Base-by-base conservation (phyloP, 2,888 invertebrate genomes). In the Thymelicus acteon region DNA sequence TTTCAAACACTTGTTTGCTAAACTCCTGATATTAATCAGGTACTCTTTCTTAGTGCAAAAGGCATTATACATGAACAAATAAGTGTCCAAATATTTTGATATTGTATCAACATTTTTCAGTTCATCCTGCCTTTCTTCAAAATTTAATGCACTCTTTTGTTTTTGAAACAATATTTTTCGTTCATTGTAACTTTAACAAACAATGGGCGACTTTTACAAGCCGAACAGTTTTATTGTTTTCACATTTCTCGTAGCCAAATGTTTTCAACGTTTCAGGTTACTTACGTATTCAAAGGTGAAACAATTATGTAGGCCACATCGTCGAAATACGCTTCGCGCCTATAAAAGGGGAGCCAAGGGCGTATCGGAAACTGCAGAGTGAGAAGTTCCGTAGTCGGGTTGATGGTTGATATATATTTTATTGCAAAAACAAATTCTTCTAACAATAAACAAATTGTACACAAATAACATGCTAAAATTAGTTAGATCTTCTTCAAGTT, bases 321-420 rank as follows among this genome's bases (percentile, higher is more conserved):
- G 61, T 58, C 60, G 58, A 19, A 80, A 83, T 76, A 78, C 79
- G 79, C 78, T 82, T 39, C 58, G 0, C 77, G 78, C 80, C 74
- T 77, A 84, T 84, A 84, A 85, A 84, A 80, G 12, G 77, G 24
- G 0, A 12, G 24, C 5, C 10, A 54, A 24, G 19, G 2, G 52
- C 19, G 19, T 52, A 1, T 52, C 52, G 52, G 19, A 44, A 1
- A 6, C 10, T 12, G 12, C 12, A 44, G 19, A 19, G 10, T 40
- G 12, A 31, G 5, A 5, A 31, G 12, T 44, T 44, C 44, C 44
- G 44, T 44, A 44, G 12, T 0, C 10, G 19, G 19, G 19, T 1
- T 44, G 10, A 40, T 40, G 40, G 7, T 40, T 40, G 7, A 40
- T 40, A 6, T 0, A 6, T 40, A 7, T 7, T 8, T 40, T 40